Evolutionary conservation across 2,113 vertebrate species (phyloP).

Genomic region (Mastomys natalensis): DNA sequence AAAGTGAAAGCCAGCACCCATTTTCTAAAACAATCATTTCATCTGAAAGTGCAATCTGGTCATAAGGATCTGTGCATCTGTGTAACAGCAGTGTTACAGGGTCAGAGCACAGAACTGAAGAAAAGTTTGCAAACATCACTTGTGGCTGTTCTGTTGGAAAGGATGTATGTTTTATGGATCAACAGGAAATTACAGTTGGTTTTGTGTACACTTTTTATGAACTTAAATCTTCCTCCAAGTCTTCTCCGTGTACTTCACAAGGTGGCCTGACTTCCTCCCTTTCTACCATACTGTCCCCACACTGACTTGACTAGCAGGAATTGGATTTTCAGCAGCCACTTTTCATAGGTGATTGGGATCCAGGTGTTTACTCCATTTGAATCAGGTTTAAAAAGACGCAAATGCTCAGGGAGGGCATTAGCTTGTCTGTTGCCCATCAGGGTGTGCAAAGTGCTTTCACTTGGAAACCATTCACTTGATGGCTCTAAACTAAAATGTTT

Average conservation of each 20-base stretch:
- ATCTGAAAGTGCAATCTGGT: conserved; percentile 25
- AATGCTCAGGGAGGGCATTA: conserved; percentile 77
- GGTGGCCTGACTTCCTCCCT: conserved; percentile 23
- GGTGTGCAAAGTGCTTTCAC: conserved; percentile 50
- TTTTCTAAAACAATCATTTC: neutral
- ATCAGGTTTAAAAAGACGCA: conserved; percentile 60
- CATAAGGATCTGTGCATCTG: neutral
- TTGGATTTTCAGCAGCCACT: conserved; percentile 23
- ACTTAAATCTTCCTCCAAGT: neutral
- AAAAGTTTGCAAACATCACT: conserved; percentile 11
- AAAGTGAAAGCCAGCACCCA: neutral
- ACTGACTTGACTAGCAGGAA: conserved; percentile 42
- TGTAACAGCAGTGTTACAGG: neutral
- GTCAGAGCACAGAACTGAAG: conserved; percentile 11
- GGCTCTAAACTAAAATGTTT: conserved; percentile 69
- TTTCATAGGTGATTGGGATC: conserved; percentile 23
- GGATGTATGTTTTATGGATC: conserved; percentile 26
- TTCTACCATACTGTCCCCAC: neutral
- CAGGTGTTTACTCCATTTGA: conserved; percentile 65
- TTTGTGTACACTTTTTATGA: neutral
- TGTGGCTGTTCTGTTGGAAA: conserved; percentile 46
- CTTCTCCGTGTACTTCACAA: conserved; percentile 12
- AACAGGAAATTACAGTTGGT: neutral
- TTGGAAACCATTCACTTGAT: conserved; percentile 22
- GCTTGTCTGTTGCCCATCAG: conserved; percentile 53